A percentile compares a stretch with the other conserved stretches of the same genome.
Evolutionary conservation across 2,113 vertebrate species (phyloP).

Genomic region (Pachycephala philippinensis): DNA sequence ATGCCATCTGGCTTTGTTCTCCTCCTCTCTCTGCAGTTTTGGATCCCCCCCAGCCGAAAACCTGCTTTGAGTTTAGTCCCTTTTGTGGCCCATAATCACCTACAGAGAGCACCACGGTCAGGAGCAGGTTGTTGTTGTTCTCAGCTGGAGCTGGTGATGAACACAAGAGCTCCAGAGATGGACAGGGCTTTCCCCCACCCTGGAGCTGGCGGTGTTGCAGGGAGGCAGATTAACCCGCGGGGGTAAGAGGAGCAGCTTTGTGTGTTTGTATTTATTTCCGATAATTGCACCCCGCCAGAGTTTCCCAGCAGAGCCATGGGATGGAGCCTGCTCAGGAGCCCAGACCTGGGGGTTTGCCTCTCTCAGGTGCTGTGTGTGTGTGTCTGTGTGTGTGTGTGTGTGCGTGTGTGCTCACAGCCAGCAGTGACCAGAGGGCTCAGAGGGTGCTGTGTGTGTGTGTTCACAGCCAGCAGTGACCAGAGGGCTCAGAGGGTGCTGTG

Average conservation of each 20-base stretch:
- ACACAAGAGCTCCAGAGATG: background rate
- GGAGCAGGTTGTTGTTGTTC: conserved; percentile 36
- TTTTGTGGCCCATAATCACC: conserved; percentile 24
- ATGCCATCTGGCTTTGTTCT: conserved; percentile 70
- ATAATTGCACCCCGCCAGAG: background rate
- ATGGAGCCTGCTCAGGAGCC: conserved; percentile 17
- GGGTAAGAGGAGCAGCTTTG: conserved; percentile 8
- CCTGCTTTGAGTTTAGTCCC: conserved; percentile 59
- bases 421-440: background rate
- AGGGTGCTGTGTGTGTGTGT: too few relatives aligned
- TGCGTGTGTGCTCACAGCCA: background rate
- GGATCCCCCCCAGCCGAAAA: conserved; percentile 50
- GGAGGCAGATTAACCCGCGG: background rate
- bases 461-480: too few relatives aligned
- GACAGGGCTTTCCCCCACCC: background rate
- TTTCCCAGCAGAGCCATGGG: background rate
- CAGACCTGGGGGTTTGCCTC: background rate
- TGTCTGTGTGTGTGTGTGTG: too few relatives aligned
- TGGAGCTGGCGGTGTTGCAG: background rate
- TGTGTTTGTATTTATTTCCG: background rate
- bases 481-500: too few relatives aligned
- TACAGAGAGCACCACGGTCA: background rate
- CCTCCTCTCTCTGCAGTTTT: conserved; percentile 53
- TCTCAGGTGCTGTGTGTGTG: background rate
- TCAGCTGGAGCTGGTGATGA: background rate